Evolutionary conservation across 2,113 vertebrate species (phyloP).

Genomic region (Ptychochromis oligacanthus): DNA sequence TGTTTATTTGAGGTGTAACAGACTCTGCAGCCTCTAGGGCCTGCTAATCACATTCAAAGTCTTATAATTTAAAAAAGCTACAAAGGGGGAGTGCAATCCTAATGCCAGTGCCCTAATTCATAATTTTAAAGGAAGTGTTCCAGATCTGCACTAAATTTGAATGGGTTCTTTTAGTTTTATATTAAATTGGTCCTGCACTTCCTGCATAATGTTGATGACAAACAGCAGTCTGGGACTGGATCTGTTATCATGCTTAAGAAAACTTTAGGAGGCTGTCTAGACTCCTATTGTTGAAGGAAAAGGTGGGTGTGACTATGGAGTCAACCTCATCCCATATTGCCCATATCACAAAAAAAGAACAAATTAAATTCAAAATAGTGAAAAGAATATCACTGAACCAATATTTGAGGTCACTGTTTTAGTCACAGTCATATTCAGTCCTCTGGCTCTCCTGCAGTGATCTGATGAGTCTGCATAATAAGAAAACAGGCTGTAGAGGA

Average conservation of each 20-base stretch:
- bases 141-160: neutral
- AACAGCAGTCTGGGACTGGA: too few relatives aligned
- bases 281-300: neutral
- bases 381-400: neutral
- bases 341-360: neutral
- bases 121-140: neutral
- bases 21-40: too few relatives aligned
- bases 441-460: neutral
- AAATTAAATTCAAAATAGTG: neutral
- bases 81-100: neutral
- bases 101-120: neutral
- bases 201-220: neutral
- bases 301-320: rapidly evolving
- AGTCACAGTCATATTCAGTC: neutral
- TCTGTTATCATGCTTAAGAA: neutral
- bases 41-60: neutral
- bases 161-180: neutral
- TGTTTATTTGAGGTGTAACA: neutral
- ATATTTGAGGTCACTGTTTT: neutral
- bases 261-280: neutral
- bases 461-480: neutral
- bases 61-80: too few relatives aligned
- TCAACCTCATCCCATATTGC: neutral
- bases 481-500: neutral
- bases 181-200: neutral